Conservation (phyloP, 64 coral and sea anemone species). For the Dendronephthya gigantea region DNA sequence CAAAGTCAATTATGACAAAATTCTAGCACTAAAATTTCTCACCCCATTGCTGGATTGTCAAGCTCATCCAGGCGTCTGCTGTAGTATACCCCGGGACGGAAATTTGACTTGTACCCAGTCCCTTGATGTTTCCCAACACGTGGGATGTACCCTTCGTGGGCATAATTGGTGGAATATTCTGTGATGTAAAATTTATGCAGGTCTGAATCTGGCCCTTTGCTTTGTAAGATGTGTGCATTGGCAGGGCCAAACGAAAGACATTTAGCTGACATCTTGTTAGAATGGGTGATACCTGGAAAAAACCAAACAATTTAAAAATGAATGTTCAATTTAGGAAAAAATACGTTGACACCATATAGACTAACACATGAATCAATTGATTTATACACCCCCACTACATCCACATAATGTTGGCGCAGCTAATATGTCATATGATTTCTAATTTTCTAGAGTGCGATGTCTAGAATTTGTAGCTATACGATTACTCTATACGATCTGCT, state of each 20-base stretch:
- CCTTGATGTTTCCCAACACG: conserved; percentile 71
- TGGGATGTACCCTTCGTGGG: conserved; percentile 65
- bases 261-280: neutral
- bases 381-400: too few species aligned
- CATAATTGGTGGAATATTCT: conserved; percentile 87
- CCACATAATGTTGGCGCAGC: too few species aligned
- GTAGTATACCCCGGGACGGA: conserved; percentile 94
- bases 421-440: too few species aligned
- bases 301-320: too few species aligned
- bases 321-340: too few species aligned
- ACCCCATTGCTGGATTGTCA: conserved; percentile 95
- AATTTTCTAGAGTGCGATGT: too few species aligned
- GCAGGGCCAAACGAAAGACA: conserved; percentile 66
- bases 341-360: too few species aligned
- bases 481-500: too few species aligned
- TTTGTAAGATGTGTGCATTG: conserved; percentile 83
- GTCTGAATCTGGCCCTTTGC: conserved; percentile 67
- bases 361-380: too few species aligned
- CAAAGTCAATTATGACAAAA: too few species aligned
- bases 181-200: conserved; percentile 96
- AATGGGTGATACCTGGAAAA: neutral
- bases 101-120: conserved; percentile 97
- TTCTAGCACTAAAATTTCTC: neutral
- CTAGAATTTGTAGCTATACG: too few species aligned
- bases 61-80: conserved; percentile 85